Evolutionary conservation across 2,888 invertebrate genomes (phyloP).

Genomic region (Polylopha cassiicola): DNA sequence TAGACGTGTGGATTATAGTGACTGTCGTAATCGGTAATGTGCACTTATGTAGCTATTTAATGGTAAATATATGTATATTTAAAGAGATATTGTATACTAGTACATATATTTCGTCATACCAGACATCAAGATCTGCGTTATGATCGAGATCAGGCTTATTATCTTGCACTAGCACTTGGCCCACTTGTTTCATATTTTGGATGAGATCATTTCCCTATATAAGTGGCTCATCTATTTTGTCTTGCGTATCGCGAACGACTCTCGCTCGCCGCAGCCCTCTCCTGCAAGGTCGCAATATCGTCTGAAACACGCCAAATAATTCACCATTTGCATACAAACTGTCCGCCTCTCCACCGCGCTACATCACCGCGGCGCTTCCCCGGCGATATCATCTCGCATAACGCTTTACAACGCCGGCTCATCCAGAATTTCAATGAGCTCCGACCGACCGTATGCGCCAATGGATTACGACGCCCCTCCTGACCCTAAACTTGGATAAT

Average conservation of each 20-base stretch:
- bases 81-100: too few species aligned
- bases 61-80: too few species aligned
- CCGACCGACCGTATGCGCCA: conserved; percentile 6
- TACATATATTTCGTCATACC: too few species aligned
- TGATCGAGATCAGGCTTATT: too few species aligned
- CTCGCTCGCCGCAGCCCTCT: conserved; percentile 14
- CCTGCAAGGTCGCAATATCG: conserved; percentile 31
- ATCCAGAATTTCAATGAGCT: conserved; percentile 15
- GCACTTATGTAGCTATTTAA: too few species aligned
- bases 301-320: conserved; percentile 34
- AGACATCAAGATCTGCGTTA: too few species aligned
- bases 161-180: too few species aligned
- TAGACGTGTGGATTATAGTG: too few species aligned
- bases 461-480: conserved; percentile 12
- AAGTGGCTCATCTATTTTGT: conserved; percentile 18
- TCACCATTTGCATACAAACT: conserved; percentile 55
- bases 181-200: neutral
- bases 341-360: conserved; percentile 30
- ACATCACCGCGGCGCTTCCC: conserved; percentile 9
- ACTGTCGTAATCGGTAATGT: too few species aligned
- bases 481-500: too few species aligned
- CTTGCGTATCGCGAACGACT: conserved; percentile 16
- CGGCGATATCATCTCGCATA: conserved; percentile 3
- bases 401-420: conserved; percentile 18
- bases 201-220: conserved; percentile 6